Evolutionary conservation across 2,888 invertebrate genomes (phyloP), one percentile per base, ranked within the genome.

Genomic region (Trypoxylon attenuatum): DNA sequence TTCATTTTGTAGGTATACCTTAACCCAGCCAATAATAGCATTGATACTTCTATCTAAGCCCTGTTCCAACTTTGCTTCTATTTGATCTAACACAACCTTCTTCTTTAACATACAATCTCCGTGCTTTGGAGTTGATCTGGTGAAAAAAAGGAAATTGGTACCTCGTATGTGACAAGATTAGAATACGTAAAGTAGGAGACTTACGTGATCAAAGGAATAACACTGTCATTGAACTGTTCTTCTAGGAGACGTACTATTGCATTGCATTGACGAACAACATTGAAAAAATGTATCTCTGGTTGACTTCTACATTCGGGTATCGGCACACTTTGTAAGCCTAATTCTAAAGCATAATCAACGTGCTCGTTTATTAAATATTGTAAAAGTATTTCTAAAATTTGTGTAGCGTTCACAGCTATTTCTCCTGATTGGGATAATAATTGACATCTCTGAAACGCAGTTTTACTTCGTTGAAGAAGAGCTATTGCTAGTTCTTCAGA

Each of bases 341-440:
- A 87, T 84, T 99, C 99, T 2, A 99, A 88, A 0, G 98, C 99
- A 87, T 99, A 99, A 86, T 98, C 97, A 0, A 99, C 94, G 84
- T 98, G 98, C 77, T 99, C 98, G 1, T 92, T 91, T 78, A 97
- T 91, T 15, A 99, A 87, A 81, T 94, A 94, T 70, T 96, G 94
- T 21, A 97, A 88, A 51, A 98, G 85, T 42, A 95, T 92, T 69
- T 98, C 97, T 61, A 97, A 90, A 13, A 99, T 90, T 68, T 93
- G 92, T 0, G 92, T 88, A 0, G 96, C 93, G 78, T 97, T 96
- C 3, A 87, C 88, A 0, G 96, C 90, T 25, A 94, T 85, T 73
- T 98, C 97, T 50, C 92, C 91, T 1, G 92, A 89, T 58, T 92
- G 92, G 2, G 97, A 98, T 1, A 98, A 87, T 81, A 94, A 89